Evolutionary conservation across 2,113 vertebrate species (phyloP).

Genomic region (Macaca fascicularis): T2T-MFA8v1.1 NC_088381.1:102941001-102941500

Average conservation of each 20-base stretch:
- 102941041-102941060: conserved; percentile 90
- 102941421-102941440: conserved; percentile 42
- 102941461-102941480: no score
- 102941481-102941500: no score
- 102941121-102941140: conserved; percentile 84
- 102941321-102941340: conserved; percentile 92
- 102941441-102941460: not conserved
- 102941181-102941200: conserved; percentile 86
- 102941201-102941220: conserved; percentile 89
- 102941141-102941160: conserved; percentile 90
- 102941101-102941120: conserved; percentile 89
- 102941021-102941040: conserved; percentile 90
- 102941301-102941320: conserved; percentile 84
- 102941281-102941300: conserved; percentile 81
- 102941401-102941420: conserved; percentile 52
- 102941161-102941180: conserved; percentile 86
- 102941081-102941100: conserved; percentile 89
- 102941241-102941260: conserved; percentile 85
- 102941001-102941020: conserved; percentile 90
- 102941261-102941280: conserved; percentile 87
- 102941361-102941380: conserved; percentile 89
- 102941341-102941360: conserved; percentile 90
- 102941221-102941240: conserved; percentile 82
- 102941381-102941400: conserved; percentile 96
- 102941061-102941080: conserved; percentile 87